Evolutionary conservation across 2,888 invertebrate species (phyloP).

Genomic region (Drosophila colorata): DNA sequence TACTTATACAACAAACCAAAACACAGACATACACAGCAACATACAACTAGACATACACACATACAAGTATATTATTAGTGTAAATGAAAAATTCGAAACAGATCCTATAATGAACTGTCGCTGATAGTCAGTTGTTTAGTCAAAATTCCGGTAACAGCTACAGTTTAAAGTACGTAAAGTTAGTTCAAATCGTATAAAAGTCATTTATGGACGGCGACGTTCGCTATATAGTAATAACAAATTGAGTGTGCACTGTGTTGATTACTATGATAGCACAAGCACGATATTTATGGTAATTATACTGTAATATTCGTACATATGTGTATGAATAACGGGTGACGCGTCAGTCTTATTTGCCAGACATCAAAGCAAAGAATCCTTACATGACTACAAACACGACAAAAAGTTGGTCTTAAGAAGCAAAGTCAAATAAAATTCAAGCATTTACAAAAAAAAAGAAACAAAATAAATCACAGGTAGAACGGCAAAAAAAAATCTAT

Average conservation of each 20-base stretch:
- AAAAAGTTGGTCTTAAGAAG: conserved; percentile 60
- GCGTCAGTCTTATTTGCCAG: conserved; percentile 36
- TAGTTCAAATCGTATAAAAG: conserved; percentile 61
- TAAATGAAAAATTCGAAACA: conserved; percentile 65
- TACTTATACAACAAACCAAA: conserved; percentile 74
- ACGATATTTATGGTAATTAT: conserved; percentile 42
- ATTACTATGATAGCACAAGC: conserved; percentile 39
- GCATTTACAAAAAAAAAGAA: conserved; percentile 81
- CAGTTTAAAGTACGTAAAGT: conserved; percentile 64
- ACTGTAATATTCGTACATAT: conserved; percentile 37
- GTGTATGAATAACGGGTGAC: conserved; percentile 23
- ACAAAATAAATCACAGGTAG: conserved; percentile 60
- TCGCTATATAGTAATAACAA: conserved; percentile 24
- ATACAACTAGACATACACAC: conserved; percentile 64
- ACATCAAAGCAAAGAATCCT: conserved; percentile 35
- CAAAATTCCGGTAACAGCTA: conserved; percentile 55
- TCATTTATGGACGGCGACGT: conserved; percentile 25
- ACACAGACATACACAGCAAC: conserved; percentile 65
- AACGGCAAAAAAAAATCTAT: conserved; percentile 25
- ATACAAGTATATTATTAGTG: conserved; percentile 72
- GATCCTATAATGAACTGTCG: conserved; percentile 50
- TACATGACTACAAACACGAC: conserved; percentile 40
- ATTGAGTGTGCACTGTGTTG: conserved; percentile 35
- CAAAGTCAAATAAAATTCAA: conserved; percentile 75
- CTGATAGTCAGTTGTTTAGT: conserved; percentile 70